Evolutionary conservation across 1,140 invertebrate species (phyloP).

Genomic region (Drosophila auraria): DNA sequence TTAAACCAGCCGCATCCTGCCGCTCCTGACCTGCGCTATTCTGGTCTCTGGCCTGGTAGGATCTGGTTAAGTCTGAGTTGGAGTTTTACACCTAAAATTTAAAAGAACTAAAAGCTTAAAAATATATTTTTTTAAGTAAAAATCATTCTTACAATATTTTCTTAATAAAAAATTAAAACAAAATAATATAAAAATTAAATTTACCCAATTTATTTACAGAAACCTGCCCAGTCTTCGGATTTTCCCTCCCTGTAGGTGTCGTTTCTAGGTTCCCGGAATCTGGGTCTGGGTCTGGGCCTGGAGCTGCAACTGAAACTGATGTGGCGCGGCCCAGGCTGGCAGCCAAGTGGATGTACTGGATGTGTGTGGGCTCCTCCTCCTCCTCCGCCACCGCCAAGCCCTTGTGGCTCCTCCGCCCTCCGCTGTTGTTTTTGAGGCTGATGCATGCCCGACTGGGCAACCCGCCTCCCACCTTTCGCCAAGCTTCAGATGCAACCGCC

Average conservation of each 20-base stretch:
- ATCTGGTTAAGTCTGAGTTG: constrained; percentile 4
- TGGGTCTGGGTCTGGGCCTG: constrained; percentile 8
- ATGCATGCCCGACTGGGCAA: constrained; percentile 46
- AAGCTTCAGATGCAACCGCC: constrained; percentile 39
- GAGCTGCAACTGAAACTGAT: constrained; percentile 17
- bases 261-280: neutral
- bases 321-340: constrained; percentile 30
- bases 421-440: constrained; percentile 28
- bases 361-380: constrained; percentile 23
- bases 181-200: no score
- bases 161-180: neutral
- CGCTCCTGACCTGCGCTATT: constrained; percentile 38
- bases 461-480: neutral
- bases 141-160: neutral
- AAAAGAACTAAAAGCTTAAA: neutral
- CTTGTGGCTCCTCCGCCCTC: neutral
- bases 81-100: constrained; percentile 4
- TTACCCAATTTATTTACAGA: neutral
- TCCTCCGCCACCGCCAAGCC: neutral
- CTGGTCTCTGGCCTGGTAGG: constrained; percentile 18
- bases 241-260: neutral
- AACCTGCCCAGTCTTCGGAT: neutral
- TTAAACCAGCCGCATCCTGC: constrained; percentile 7
- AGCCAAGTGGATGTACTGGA: constrained; percentile 45
- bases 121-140: neutral